These are phyloP conservation scores for Omphaloscelis lunosa DNA, from an alignment of 2,888 invertebrate species.

Conservation along the genomic window DNA sequence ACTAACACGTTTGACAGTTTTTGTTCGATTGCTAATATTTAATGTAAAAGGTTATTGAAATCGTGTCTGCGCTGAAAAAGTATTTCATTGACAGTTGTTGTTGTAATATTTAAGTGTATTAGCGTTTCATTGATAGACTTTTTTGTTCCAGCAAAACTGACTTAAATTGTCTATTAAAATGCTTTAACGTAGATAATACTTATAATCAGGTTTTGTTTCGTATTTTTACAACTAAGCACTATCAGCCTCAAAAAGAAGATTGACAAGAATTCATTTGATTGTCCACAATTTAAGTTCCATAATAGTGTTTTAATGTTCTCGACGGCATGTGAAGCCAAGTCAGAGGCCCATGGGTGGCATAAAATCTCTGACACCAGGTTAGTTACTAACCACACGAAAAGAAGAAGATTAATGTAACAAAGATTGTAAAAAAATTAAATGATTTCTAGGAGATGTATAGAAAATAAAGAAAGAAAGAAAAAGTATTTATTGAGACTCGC, in stretches of 20 bases:
- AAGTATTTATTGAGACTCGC: too few relatives aligned
- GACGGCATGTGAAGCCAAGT: too few relatives aligned
- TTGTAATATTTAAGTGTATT: not conserved
- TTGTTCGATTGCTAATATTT: constrained; percentile 28
- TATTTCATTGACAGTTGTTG: constrained; percentile 40
- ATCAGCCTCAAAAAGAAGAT: not conserved
- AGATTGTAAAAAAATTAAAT: too few relatives aligned
- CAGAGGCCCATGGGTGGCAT: too few relatives aligned
- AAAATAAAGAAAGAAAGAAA: too few relatives aligned
- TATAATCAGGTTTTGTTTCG: not conserved
- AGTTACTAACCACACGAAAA: too few relatives aligned
- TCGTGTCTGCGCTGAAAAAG: constrained; percentile 33
- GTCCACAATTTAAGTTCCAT: not conserved
- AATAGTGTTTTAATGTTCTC: not conserved
- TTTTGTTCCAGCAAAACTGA: not conserved
- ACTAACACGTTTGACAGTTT: constrained; percentile 40
- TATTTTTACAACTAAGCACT: not conserved
- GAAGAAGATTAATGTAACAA: too few relatives aligned
- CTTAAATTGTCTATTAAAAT: not conserved
- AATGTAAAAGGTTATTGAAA: constrained; percentile 50
- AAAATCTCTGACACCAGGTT: too few relatives aligned
- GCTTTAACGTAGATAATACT: not conserved
- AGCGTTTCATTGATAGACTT: constrained; percentile 5
- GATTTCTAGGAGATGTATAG: too few relatives aligned
- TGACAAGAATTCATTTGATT: not conserved